phyloP scores from a whole-genome alignment of 2,113 vertebrate species.

The Malurus elegans region DNA sequence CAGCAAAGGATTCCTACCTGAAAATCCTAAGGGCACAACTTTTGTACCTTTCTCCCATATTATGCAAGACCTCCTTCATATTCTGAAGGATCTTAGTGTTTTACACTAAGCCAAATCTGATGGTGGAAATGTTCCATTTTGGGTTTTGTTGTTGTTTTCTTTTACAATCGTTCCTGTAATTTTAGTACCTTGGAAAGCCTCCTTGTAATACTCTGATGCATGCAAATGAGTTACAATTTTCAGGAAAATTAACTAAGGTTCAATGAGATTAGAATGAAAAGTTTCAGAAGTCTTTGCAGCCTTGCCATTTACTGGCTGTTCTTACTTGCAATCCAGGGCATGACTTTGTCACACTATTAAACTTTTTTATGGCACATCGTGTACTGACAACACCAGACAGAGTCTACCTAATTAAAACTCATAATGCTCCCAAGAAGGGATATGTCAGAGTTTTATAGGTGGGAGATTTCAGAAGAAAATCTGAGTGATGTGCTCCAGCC shows the following conservation, averaged over 20 bases:
- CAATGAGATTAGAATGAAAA: neutral
- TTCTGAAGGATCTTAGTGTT: neutral
- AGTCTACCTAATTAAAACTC: neutral
- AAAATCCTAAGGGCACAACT: neutral
- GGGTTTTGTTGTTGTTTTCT: neutral
- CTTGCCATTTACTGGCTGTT: neutral
- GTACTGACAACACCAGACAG: neutral
- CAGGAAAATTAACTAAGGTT: neutral
- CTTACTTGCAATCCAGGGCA: neutral
- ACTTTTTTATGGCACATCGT: neutral
- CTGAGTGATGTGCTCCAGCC: slow-evolving; percentile 45
- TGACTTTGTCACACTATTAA: neutral
- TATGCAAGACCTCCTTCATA: neutral
- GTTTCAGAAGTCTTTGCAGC: neutral
- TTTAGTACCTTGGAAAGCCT: neutral
- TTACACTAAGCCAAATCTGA: neutral
- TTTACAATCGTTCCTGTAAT: neutral
- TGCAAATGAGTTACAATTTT: neutral
- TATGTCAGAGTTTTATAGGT: slow-evolving; percentile 27
- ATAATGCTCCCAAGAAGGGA: neutral
- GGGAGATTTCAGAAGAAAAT: slow-evolving; percentile 43
- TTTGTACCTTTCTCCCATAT: neutral
- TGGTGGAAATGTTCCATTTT: neutral
- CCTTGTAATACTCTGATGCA: neutral
- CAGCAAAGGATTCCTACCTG: neutral